These are phyloP conservation scores for Megalonaias nervosa DNA, from an alignment of 1,140 invertebrate species.

Conservation along the genomic window DNA sequence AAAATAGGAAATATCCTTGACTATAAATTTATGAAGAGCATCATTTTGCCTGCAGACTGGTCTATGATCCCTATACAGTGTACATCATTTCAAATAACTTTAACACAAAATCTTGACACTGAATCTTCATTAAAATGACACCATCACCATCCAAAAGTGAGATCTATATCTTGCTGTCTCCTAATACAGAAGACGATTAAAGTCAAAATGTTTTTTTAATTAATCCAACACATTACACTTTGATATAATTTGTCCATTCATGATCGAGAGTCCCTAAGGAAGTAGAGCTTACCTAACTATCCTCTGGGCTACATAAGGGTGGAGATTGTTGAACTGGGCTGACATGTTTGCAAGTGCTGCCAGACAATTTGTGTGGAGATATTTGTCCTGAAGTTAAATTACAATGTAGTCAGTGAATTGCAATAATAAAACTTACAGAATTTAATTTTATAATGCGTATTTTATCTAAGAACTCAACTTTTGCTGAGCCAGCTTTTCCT, in stretches of 20 bases:
- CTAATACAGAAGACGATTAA: background rate
- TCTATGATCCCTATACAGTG: too few species aligned
- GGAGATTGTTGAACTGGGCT: conserved; percentile 92
- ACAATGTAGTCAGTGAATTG: conserved; percentile 7
- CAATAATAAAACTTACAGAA: background rate
- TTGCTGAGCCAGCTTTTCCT: too few species aligned
- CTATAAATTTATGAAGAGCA: too few species aligned
- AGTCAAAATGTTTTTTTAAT: background rate
- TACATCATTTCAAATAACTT: too few species aligned
- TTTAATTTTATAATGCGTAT: too few species aligned
- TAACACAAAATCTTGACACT: too few species aligned
- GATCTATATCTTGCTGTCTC: background rate
- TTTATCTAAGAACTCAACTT: too few species aligned
- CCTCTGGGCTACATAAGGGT: conserved; percentile 97
- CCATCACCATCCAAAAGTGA: background rate
- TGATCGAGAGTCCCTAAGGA: background rate
- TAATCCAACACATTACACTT: background rate
- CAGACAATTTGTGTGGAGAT: conserved; percentile 78
- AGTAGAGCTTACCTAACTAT: conserved; percentile 76
- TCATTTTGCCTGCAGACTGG: too few species aligned
- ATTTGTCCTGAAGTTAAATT: conserved; percentile 66
- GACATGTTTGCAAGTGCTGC: conserved; percentile 99
- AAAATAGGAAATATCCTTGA: too few species aligned
- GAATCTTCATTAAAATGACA: background rate
- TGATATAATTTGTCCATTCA: background rate